These are phyloP conservation scores for Bombylius major DNA, from an alignment of 2,888 invertebrate genomes.

Conservation along the genomic window DNA sequence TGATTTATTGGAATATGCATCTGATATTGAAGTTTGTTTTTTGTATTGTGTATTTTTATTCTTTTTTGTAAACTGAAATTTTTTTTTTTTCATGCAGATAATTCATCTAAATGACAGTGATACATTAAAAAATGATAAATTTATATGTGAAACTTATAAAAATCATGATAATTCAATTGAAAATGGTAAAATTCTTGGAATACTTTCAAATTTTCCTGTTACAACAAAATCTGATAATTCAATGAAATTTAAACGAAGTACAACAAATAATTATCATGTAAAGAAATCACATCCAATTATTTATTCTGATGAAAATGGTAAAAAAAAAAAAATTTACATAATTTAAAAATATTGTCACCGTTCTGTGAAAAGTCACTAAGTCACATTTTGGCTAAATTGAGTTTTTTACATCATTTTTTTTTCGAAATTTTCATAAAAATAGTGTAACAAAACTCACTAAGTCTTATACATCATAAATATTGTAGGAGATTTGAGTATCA, in stretches of 20 bases:
- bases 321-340: neutral
- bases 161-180: neutral
- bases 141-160: neutral
- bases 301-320: neutral
- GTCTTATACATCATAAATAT: no score
- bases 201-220: neutral
- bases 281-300: neutral
- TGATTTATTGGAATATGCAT: constrained; percentile 46
- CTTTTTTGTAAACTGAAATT: no score
- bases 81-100: neutral
- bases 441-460: no score
- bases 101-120: neutral
- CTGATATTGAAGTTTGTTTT: constrained; percentile 43
- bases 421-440: no score
- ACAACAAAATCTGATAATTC: neutral
- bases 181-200: neutral
- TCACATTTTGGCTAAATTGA: no score
- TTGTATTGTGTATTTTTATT: no score
- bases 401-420: no score
- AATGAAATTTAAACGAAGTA: neutral
- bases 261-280: neutral
- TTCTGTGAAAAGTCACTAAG: no score
- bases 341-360: no score
- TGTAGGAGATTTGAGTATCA: no score
- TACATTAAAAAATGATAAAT: neutral